Base-by-base conservation (phyloP, 2,888 invertebrate genomes). In the Euplexia lucipara region DNA sequence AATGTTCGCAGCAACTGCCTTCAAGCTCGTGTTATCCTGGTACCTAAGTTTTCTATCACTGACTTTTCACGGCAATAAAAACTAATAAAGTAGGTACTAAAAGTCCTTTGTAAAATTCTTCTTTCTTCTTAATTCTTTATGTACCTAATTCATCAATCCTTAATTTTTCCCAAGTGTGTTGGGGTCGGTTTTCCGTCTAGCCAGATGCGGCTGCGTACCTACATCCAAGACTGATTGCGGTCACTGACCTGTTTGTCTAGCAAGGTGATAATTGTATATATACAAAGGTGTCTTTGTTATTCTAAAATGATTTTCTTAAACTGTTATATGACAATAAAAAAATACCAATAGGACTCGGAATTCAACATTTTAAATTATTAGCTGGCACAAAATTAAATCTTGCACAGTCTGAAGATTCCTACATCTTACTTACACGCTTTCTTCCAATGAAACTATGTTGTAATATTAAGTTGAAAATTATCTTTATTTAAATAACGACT, bases 201-300 rank as follows among this genome's bases (percentile, higher is more conserved):
- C 61, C 70, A 61, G 68, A 48, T 42, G 37, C 9, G 5, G 26
- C 18, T 48, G 44, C 34, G 37, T 37, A 51, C n/a, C 53, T 54
- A 54, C 18, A 35, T 39, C 44, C 39, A 14, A 34, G 14, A 39
- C 52, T 61, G 70, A 70, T 69, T 47, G 45, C 48, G 70, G 61
- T 14, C 68, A 34, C 12, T 49, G 61, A 30, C 37, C 61, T 3
- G 44, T 20, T 49, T 20, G 70, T 69, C 32, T 61, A 26, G 68
- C 37, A 20, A 61, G 52, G 32, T 48, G 32, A 41, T 68, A n/a
- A n/a, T n/a, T n/a, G n/a, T 32, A 35, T 2, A 3, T 2, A 1
- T 45, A 9, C 10, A 1, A 12, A 22, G 41, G 18, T 18, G 14
- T 22, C 9, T 20, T 6, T 9, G 26, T 42, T 32, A n/a, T 41